phyloP scores from a whole-genome alignment of 2,797 vertebrate species.

The Notolepis coatsorum region DNA sequence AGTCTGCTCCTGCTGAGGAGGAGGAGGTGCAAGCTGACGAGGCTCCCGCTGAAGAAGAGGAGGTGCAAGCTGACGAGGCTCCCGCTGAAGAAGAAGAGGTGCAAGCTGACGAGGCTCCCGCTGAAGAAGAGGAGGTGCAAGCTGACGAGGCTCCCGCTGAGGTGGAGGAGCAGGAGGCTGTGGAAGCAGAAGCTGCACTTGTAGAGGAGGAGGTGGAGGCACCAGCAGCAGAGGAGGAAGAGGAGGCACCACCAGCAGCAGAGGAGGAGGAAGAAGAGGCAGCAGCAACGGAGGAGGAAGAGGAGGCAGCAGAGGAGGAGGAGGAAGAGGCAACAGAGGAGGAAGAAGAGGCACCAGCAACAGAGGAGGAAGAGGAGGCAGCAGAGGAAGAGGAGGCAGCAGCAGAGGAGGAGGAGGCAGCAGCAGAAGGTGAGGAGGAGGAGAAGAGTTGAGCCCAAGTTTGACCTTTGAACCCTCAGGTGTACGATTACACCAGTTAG shows the following conservation, averaged over 20 bases:
- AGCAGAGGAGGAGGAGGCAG: constrained; percentile 31
- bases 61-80: background rate
- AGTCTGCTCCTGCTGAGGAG: background rate
- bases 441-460: too few relatives aligned
- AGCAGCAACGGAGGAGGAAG: constrained; percentile 16
- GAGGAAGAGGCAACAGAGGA: constrained; percentile 8
- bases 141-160: background rate
- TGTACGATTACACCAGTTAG: too few relatives aligned
- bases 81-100: background rate
- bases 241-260: background rate
- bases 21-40: background rate
- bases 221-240: constrained; percentile 20
- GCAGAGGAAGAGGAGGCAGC: background rate
- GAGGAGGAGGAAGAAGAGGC: constrained; percentile 28
- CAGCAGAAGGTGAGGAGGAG: constrained; percentile 23
- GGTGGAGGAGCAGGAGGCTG: background rate
- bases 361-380: constrained; percentile 6
- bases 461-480: too few relatives aligned
- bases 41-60: background rate
- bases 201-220: constrained; percentile 37
- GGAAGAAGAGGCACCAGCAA: background rate
- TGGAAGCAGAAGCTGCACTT: constrained; percentile 5
- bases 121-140: background rate
- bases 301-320: constrained; percentile 11
- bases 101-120: too few relatives aligned